phyloP scores from a whole-genome alignment of 2,888 invertebrate species.

The Euclidia mi region DNA sequence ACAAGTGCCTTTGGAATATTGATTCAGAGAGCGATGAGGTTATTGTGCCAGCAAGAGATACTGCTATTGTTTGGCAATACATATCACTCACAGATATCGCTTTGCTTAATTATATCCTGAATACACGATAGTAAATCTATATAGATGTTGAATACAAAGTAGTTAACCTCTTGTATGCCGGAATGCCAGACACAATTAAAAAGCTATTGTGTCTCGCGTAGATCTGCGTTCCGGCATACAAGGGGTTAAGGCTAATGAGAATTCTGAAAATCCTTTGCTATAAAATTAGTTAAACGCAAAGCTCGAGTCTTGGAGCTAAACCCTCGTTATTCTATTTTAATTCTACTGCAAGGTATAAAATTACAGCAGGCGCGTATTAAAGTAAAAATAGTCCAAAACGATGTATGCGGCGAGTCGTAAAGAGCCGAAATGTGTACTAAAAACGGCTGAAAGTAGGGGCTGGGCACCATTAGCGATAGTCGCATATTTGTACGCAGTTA shows the following conservation, averaged over 20 bases:
- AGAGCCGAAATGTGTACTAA: constrained; percentile 43
- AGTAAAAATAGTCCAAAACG: constrained; percentile 40
- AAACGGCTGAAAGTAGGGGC: constrained; percentile 38
- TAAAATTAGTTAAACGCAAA: constrained; percentile 23
- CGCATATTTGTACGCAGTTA: constrained; percentile 56
- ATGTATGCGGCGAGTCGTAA: constrained; percentile 31
- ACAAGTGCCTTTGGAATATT: constrained; percentile 53
- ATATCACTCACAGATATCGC: constrained; percentile 19
- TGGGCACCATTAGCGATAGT: constrained; percentile 46
- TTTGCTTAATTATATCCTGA: constrained; percentile 7
- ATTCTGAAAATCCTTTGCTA: constrained; percentile 8
- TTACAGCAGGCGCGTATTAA: constrained; percentile 32
- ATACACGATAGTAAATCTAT: background rate
- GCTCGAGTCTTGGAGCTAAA: constrained; percentile 23
- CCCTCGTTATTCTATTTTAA: constrained; percentile 37
- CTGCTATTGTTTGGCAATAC: constrained; percentile 18
- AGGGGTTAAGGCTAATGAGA: background rate
- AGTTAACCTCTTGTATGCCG: too few relatives aligned
- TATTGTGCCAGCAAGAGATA: constrained; percentile 33
- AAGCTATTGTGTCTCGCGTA: too few relatives aligned
- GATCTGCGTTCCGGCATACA: too few relatives aligned
- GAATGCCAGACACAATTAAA: too few relatives aligned
- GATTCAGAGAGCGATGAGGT: constrained; percentile 43
- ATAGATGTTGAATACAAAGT: background rate
- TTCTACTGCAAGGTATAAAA: constrained; percentile 40